Conservation (phyloP, 2,797 vertebrate genomes). For the Micropoecilia bifurca region DNA sequence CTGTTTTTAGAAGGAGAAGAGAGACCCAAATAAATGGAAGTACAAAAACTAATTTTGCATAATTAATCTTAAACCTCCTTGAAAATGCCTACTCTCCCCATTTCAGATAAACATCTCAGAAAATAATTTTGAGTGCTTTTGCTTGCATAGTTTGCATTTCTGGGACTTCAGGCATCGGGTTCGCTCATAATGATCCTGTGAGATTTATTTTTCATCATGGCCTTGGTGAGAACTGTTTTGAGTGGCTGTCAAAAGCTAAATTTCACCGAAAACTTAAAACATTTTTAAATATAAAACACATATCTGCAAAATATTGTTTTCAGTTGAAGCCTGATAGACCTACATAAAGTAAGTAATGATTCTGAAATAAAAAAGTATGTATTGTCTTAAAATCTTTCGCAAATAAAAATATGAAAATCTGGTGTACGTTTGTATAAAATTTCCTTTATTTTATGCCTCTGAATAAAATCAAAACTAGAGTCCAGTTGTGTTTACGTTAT, state of each 20-base stretch:
- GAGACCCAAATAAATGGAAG: too few relatives aligned
- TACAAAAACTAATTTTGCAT: too few relatives aligned
- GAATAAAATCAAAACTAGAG: too few relatives aligned
- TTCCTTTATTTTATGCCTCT: too few relatives aligned
- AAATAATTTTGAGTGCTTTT: neutral
- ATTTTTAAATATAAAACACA: neutral
- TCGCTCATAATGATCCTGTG: neutral
- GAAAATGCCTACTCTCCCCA: neutral
- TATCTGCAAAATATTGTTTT: neutral
- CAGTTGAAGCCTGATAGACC: neutral
- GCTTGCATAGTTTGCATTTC: neutral
- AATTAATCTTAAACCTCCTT: neutral
- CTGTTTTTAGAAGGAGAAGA: too few relatives aligned
- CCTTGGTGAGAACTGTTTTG: neutral
- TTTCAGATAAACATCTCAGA: neutral
- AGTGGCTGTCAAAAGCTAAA: neutral
- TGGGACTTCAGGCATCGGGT: neutral
- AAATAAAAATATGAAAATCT: too few relatives aligned
- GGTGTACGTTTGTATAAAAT: too few relatives aligned
- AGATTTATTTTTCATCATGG: neutral
- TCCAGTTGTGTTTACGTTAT: too few relatives aligned
- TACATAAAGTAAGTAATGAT: neutral
- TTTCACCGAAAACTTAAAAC: neutral
- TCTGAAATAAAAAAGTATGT: neutral
- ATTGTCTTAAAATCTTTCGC: too few relatives aligned